These are phyloP conservation scores for Dolomedes plantarius DNA, from an alignment of 2,888 invertebrate species.

Conservation along the genomic window DNA sequence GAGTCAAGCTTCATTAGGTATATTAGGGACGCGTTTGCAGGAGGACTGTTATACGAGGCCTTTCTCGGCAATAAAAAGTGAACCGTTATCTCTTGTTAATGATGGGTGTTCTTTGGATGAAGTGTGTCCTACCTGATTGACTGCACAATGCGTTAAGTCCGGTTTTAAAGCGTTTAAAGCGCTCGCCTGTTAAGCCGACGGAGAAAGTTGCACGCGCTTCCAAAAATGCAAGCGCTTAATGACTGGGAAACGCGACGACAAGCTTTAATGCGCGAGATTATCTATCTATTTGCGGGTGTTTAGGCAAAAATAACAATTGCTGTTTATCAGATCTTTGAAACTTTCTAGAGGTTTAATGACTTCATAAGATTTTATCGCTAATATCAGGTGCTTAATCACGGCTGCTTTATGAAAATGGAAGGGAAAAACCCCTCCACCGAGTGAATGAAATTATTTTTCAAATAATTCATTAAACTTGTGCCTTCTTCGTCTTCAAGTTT, in stretches of 20 bases:
- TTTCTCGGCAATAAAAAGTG: slow-evolving; percentile 51
- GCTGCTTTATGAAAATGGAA: no score
- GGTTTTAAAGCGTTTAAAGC: slow-evolving; percentile 28
- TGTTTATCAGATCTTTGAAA: not conserved
- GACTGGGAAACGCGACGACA: not conserved
- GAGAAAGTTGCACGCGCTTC: not conserved
- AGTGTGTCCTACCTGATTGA: slow-evolving; percentile 49
- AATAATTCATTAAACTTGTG: not conserved
- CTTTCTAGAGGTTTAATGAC: not conserved
- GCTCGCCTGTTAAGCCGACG: not conserved
- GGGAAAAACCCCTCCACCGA: no score
- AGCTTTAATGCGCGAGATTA: not conserved
- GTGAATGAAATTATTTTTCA: no score
- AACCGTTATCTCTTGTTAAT: slow-evolving; percentile 59
- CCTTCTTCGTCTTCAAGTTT: no score
- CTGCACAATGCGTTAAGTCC: slow-evolving; percentile 33
- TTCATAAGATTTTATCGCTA: not conserved
- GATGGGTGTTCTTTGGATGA: slow-evolving; percentile 46
- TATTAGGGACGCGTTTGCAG: slow-evolving; percentile 34
- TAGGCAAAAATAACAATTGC: slow-evolving; percentile 8
- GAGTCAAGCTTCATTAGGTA: slow-evolving; percentile 68
- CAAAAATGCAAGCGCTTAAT: slow-evolving; percentile 26
- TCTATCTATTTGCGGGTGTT: not conserved
- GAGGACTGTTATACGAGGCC: not conserved
- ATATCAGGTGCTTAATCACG: not conserved